A percentile compares a stretch with the other conserved stretches of the same genome.
phyloP scores from a whole-genome alignment of 23 tunicate genomes.

The Clavelina lepadiformis region DNA sequence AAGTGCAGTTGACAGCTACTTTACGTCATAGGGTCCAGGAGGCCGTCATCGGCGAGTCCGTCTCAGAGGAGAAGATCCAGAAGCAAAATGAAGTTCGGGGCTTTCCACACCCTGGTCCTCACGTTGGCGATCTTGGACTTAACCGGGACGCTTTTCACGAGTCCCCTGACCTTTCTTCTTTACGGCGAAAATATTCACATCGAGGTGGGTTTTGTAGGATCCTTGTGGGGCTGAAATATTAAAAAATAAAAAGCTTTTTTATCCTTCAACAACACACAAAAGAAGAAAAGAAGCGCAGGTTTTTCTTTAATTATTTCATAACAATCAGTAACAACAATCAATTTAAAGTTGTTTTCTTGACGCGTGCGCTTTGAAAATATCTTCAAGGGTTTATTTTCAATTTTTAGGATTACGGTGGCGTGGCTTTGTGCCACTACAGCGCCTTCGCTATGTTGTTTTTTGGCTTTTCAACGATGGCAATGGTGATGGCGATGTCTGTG shows the following conservation, averaged over 20 bases:
- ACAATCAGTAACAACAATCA: background rate
- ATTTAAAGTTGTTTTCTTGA: too few relatives aligned
- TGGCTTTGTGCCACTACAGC: slow-evolving; percentile 54
- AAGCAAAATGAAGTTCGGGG: slow-evolving; percentile 33
- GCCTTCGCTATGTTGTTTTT: slow-evolving; percentile 74
- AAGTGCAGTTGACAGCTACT: too few relatives aligned
- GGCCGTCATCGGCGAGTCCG: too few relatives aligned
- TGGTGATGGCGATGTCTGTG: slow-evolving; percentile 64
- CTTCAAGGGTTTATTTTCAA: too few relatives aligned
- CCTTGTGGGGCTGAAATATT: background rate
- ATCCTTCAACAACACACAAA: background rate
- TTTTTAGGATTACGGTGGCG: slow-evolving; percentile 43
- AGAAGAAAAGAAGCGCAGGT: background rate
- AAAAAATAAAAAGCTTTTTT: background rate
- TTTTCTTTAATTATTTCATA: background rate
- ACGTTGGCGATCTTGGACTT: slow-evolving; percentile 43
- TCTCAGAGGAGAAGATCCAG: too few relatives aligned
- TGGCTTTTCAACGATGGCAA: slow-evolving; percentile 62
- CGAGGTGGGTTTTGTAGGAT: slow-evolving; percentile 8
- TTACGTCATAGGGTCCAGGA: too few relatives aligned
- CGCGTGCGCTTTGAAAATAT: too few relatives aligned
- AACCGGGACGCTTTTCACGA: slow-evolving; percentile 20
- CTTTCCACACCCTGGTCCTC: slow-evolving; percentile 57
- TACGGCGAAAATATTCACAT: slow-evolving; percentile 35
- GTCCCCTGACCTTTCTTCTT: slow-evolving; percentile 44